phyloP scores from a whole-genome alignment of 2,888 invertebrate genomes.

The Glomeris marginata region DNA sequence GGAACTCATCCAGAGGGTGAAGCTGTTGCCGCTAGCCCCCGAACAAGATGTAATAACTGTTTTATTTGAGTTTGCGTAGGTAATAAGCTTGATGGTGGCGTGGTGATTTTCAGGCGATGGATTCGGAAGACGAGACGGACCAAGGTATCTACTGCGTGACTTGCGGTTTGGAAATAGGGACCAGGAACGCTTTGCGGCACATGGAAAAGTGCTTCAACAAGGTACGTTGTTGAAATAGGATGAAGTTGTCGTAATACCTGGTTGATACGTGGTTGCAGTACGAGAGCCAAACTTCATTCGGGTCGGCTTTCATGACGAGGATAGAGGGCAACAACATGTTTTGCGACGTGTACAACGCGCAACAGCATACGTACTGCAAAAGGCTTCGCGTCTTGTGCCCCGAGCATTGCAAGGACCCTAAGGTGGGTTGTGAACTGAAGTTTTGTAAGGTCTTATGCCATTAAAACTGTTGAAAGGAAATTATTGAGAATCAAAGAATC shows the following conservation, averaged over 20 bases:
- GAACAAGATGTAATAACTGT: constrained; percentile 21
- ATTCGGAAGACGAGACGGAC: constrained; percentile 33
- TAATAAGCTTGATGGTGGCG: neutral
- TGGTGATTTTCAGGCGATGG: constrained; percentile 13
- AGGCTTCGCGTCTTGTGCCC: constrained; percentile 88
- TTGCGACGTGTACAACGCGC: constrained; percentile 86
- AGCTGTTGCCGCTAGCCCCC: constrained; percentile 49
- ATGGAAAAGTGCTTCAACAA: constrained; percentile 98
- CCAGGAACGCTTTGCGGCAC: constrained; percentile 79
- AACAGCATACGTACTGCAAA: constrained; percentile 86
- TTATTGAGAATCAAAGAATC: too few relatives aligned
- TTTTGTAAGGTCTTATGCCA: too few relatives aligned
- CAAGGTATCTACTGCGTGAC: constrained; percentile 89
- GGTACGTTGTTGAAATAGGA: too few relatives aligned
- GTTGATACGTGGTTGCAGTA: too few relatives aligned
- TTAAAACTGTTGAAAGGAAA: too few relatives aligned
- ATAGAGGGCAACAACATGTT: constrained; percentile 95
- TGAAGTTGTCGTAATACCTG: too few relatives aligned
- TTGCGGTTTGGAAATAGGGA: constrained; percentile 89
- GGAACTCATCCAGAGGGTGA: constrained; percentile 60
- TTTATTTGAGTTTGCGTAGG: neutral
- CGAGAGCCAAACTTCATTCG: constrained; percentile 93
- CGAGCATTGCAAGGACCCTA: constrained; percentile 89
- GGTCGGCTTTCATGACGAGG: constrained; percentile 81
- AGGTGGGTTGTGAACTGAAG: constrained; percentile 40